Evolutionary conservation across 2,797 vertebrate genomes (phyloP).

Genomic region (Manis crassicaudata): DNA sequence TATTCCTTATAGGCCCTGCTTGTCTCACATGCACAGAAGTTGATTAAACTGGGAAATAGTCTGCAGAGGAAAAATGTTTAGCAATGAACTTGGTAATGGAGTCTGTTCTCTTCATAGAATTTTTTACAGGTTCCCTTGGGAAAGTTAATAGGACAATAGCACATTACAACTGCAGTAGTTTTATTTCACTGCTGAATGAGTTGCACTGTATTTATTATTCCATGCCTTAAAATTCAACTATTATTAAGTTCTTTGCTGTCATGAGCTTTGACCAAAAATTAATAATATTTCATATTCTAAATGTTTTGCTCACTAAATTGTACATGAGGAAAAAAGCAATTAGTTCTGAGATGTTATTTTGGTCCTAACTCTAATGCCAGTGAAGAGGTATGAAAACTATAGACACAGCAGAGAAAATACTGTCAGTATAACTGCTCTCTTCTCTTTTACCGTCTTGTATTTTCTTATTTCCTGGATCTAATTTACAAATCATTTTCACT

Average conservation of each 20-base stretch:
- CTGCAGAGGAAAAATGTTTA: slow-evolving; percentile 25
- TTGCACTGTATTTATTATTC: slow-evolving; percentile 35
- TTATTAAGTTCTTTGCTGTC: slow-evolving; percentile 22
- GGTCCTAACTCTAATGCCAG: neutral
- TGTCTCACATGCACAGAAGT: neutral
- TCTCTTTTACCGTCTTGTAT: slow-evolving; percentile 42
- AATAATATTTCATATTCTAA: slow-evolving; percentile 38
- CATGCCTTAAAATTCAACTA: slow-evolving; percentile 9
- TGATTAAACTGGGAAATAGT: slow-evolving; percentile 46
- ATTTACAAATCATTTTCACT: slow-evolving; percentile 45
- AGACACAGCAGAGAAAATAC: slow-evolving; percentile 29
- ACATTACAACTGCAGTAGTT: slow-evolving; percentile 42
- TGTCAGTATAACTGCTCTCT: neutral
- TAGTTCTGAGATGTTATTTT: slow-evolving; percentile 36
- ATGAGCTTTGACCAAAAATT: neutral
- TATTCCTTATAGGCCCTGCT: slow-evolving; percentile 1
- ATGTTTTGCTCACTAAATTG: slow-evolving; percentile 4
- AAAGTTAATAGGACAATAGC: slow-evolving; percentile 53
- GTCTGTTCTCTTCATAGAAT: slow-evolving; percentile 19
- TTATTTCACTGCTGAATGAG: slow-evolving; percentile 57
- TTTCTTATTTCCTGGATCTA: neutral
- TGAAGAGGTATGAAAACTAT: slow-evolving; percentile 24
- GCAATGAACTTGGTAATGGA: slow-evolving; percentile 45
- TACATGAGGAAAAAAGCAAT: neutral
- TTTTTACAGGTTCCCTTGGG: slow-evolving; percentile 49